phyloP scores from a whole-genome alignment of 2,888 invertebrate species.

The Elmis aenea region DNA sequence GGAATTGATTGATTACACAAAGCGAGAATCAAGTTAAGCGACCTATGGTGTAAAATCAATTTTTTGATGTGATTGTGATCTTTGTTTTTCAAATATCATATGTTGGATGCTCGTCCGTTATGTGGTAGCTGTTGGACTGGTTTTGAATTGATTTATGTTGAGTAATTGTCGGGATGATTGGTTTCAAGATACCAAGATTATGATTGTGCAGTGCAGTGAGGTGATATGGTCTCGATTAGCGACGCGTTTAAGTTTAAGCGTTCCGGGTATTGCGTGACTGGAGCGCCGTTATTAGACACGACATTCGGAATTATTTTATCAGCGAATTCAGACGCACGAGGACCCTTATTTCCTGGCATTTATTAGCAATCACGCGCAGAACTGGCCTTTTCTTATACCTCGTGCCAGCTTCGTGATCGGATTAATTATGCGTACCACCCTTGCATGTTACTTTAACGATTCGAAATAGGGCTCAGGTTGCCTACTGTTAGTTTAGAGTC shows the following conservation, averaged over 20 bases:
- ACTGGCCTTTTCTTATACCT: conserved; percentile 46
- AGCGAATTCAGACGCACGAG: conserved; percentile 45
- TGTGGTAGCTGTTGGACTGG: too few species aligned
- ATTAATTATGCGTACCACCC: conserved; percentile 46
- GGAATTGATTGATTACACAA: too few species aligned
- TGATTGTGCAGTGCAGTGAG: too few species aligned
- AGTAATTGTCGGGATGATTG: too few species aligned
- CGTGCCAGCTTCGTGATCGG: conserved; percentile 45
- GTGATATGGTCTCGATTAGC: conserved; percentile 39
- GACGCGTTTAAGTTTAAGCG: conserved; percentile 39
- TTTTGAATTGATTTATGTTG: too few species aligned
- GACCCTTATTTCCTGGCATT: conserved; percentile 49
- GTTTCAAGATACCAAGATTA: too few species aligned
- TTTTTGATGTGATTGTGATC: too few species aligned
- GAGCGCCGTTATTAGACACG: conserved; percentile 46
- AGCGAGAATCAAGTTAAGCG: too few species aligned
- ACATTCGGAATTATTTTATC: conserved; percentile 50
- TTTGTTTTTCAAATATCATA: too few species aligned
- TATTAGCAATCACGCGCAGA: conserved; percentile 47
- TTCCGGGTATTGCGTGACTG: conserved; percentile 38
- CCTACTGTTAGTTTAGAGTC: conserved; percentile 39
- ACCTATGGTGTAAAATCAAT: too few species aligned
- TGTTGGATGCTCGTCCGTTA: too few species aligned
- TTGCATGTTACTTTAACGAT: conserved; percentile 39
- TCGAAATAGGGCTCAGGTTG: conserved; percentile 30